phyloP scores from a whole-genome alignment of 2,888 invertebrate genomes.

The Philopedon plagiatum region DNA sequence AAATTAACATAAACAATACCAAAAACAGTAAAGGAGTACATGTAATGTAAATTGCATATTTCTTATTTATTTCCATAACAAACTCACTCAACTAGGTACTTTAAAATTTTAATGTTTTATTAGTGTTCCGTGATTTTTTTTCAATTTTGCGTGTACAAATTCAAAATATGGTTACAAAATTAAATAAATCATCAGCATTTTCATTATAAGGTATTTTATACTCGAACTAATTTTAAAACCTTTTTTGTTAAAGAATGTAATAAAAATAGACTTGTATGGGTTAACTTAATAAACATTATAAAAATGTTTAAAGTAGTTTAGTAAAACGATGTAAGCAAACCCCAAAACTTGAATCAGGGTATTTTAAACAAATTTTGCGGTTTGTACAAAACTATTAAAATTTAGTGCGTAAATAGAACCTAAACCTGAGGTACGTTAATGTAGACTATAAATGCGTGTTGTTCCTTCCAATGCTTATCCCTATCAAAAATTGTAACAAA shows the following conservation, averaged over 20 bases:
- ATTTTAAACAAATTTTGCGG: conserved; percentile 25
- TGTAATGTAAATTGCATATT: too few species aligned
- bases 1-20: neutral
- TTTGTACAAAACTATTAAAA: conserved; percentile 24
- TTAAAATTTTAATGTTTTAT: too few species aligned
- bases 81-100: too few species aligned
- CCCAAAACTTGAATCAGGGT: conserved; percentile 27
- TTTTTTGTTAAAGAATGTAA: neutral
- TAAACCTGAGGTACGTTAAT: conserved; percentile 4
- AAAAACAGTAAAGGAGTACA: too few species aligned
- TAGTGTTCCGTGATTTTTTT: too few species aligned
- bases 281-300: neutral
- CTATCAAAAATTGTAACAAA: conserved; percentile 22
- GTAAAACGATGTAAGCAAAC: conserved; percentile 19
- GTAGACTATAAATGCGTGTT: conserved; percentile 24
- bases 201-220: too few species aligned
- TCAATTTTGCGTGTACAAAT: too few species aligned
- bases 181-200: too few species aligned
- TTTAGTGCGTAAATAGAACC: conserved; percentile 28
- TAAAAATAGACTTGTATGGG: conserved; percentile 31
- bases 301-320: conserved; percentile 19
- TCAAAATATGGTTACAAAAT: too few species aligned
- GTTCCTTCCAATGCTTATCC: conserved; percentile 28
- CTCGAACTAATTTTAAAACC: conserved; percentile 6
- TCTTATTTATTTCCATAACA: too few species aligned